A percentile compares a stretch with the other conserved stretches of the same genome.
Evolutionary conservation across 2,113 vertebrate species (phyloP).

Genomic region (Anseranas semipalmata): DNA sequence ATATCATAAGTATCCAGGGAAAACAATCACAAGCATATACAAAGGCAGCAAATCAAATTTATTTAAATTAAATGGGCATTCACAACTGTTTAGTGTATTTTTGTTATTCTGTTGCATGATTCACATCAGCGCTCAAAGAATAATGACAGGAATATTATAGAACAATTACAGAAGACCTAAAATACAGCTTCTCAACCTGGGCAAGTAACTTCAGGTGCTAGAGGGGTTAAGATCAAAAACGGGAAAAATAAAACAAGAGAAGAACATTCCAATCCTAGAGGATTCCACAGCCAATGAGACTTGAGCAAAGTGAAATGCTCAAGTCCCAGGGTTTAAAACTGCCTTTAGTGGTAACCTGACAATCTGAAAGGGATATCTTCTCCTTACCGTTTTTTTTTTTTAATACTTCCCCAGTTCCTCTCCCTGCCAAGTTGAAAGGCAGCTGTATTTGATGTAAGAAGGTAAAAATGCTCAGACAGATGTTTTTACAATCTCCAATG

Average conservation of each 20-base stretch:
- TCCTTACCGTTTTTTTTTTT: not conserved
- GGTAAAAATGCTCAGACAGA: conserved; percentile 19
- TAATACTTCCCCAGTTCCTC: not conserved
- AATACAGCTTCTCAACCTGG: not conserved
- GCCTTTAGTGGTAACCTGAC: not conserved
- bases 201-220: not conserved
- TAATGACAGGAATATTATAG: not conserved
- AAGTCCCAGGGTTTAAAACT: not conserved
- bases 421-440: not conserved
- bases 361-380: not conserved
- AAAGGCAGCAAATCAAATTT: not conserved
- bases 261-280: too few relatives aligned
- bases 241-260: not conserved
- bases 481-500: conserved; percentile 7
- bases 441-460: conserved; percentile 6
- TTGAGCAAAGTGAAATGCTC: not conserved
- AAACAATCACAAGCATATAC: not conserved
- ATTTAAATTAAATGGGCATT: not conserved
- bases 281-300: too few relatives aligned
- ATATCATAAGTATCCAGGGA: not conserved
- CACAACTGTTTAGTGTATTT: not conserved
- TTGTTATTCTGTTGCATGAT: not conserved
- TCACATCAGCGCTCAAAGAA: not conserved
- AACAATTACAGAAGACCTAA: not conserved
- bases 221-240: not conserved